These are phyloP conservation scores for Anoncus sp. DNA, from an alignment of 2,888 invertebrate genomes.

Conservation along the genomic window DNA sequence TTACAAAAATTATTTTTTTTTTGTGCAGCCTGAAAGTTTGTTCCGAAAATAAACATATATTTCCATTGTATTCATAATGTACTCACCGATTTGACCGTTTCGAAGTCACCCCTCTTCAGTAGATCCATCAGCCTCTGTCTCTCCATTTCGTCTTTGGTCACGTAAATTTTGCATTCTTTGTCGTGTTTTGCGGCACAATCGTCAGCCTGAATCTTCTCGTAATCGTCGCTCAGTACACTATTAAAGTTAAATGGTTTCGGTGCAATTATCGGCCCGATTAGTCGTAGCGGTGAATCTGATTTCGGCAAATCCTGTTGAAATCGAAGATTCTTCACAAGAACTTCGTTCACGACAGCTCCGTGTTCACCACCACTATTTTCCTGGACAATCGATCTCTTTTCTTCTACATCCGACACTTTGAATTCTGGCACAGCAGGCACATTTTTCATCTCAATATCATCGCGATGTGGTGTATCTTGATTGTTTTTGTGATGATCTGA, in stretches of 20 bases:
- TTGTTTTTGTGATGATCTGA: slow-evolving; percentile 7
- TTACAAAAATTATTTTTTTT: not conserved
- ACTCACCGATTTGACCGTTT: slow-evolving; percentile 76
- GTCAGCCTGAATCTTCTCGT: slow-evolving; percentile 69
- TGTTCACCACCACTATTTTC: slow-evolving; percentile 58
- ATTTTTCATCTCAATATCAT: slow-evolving; percentile 7
- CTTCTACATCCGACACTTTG: slow-evolving; percentile 59
- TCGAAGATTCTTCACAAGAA: slow-evolving; percentile 75
- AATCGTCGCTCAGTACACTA: slow-evolving; percentile 76
- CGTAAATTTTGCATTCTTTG: slow-evolving; percentile 73
- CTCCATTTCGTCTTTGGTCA: slow-evolving; percentile 78
- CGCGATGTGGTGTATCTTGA: slow-evolving; percentile 4
- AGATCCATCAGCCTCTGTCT: slow-evolving; percentile 76
- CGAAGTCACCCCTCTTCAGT: slow-evolving; percentile 74
- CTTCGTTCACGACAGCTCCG: slow-evolving; percentile 73
- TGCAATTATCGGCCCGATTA: slow-evolving; percentile 32
- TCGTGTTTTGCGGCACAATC: slow-evolving; percentile 62
- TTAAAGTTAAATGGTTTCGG: slow-evolving; percentile 73
- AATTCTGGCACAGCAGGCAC: slow-evolving; percentile 8
- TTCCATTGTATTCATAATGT: not conserved
- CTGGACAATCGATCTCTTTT: slow-evolving; percentile 42
- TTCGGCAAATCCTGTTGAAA: slow-evolving; percentile 76
- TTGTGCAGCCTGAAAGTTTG: not conserved
- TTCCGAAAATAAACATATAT: not conserved
- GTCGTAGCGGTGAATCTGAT: slow-evolving; percentile 39